phyloP scores from a whole-genome alignment of 2,888 invertebrate species.

The Arrhopalites spinosus region DNA sequence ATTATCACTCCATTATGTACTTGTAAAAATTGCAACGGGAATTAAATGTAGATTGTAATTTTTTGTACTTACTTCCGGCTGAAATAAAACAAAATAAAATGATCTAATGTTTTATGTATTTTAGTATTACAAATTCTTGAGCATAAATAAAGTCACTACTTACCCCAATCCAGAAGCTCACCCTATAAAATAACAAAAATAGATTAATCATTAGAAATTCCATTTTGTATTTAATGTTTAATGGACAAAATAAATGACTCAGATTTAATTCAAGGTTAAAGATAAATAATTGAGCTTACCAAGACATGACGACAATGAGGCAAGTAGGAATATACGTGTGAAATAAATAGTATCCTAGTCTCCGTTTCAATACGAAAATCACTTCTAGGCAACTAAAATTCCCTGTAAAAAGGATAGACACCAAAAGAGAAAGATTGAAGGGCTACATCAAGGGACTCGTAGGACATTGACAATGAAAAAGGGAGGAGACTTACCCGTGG shows the following conservation, averaged over 20 bases:
- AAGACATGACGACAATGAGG: slow-evolving; percentile 71
- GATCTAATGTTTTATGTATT: too few species aligned
- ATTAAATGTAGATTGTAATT: too few species aligned
- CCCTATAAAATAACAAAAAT: neutral
- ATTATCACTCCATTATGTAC: too few species aligned
- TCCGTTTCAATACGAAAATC: slow-evolving; percentile 83
- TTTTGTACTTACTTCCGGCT: slow-evolving; percentile 44
- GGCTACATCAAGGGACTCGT: neutral
- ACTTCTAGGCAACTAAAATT: slow-evolving; percentile 92
- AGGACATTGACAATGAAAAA: neutral
- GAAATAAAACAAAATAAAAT: too few species aligned
- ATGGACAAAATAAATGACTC: too few species aligned
- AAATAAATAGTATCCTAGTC: slow-evolving; percentile 88
- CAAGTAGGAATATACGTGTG: slow-evolving; percentile 94
- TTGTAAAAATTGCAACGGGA: too few species aligned
- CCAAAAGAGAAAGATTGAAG: slow-evolving; percentile 41
- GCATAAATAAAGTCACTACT: too few species aligned
- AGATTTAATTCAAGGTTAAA: too few species aligned
- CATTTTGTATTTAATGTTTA: too few species aligned
- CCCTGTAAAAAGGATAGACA: slow-evolving; percentile 66
- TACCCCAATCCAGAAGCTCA: slow-evolving; percentile 60
- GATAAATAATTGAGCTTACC: slow-evolving; percentile 40
- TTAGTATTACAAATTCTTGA: too few species aligned
- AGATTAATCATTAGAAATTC: neutral
- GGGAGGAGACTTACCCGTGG: slow-evolving; percentile 69